Evolutionary conservation across 2,888 invertebrate genomes (phyloP), one percentile per base, ranked within the genome.

Genomic region (Lomographa bimaculata): DNA sequence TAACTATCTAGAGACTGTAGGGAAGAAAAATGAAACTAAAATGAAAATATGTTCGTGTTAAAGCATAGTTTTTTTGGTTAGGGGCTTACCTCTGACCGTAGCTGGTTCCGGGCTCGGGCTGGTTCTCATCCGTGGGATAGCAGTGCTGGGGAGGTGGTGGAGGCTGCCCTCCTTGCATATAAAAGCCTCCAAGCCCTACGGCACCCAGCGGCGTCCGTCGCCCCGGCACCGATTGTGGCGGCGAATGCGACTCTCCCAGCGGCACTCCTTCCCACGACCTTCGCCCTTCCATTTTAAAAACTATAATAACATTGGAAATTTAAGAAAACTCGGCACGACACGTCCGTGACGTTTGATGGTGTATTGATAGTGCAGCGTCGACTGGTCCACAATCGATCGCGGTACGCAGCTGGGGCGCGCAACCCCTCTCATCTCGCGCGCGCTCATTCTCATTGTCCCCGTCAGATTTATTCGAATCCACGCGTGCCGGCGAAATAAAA

Each of bases 141-240:
- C 80, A 91, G 79, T 66, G 92, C 70, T 91, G 91, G 18, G 89
- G 90, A 48, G 85, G 80, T 14, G 76, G 79, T 60, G 84, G 82
- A 51, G 89, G 84, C 71, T 90, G 89, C 32, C 91, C 91, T 45
- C 90, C 90, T 71, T 95, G 95, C 76, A 95, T 95, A 81, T 96
- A 96, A 80, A 96, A 96, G n/a, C 96, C 96, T 10, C 96, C 95
- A 12, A 96, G 89, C 7, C 96, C 96, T 10, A 96, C 96, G 3
- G 95, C 93, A 5, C 96, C 95, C 35, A 96, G 80, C 11, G 96
- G 96, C 17, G 96, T 96, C 61, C 96, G 85, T 54, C 95, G 81
- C 1, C 92, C 92, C 17, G 92, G 92, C 46, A 92, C 92, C 60
- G 92, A 92, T 63, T 92, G 92, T 43, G 92, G 87, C 38, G 90